phyloP scores from a whole-genome alignment of 2,888 invertebrate species.

The Priocnemis perturbator region DNA sequence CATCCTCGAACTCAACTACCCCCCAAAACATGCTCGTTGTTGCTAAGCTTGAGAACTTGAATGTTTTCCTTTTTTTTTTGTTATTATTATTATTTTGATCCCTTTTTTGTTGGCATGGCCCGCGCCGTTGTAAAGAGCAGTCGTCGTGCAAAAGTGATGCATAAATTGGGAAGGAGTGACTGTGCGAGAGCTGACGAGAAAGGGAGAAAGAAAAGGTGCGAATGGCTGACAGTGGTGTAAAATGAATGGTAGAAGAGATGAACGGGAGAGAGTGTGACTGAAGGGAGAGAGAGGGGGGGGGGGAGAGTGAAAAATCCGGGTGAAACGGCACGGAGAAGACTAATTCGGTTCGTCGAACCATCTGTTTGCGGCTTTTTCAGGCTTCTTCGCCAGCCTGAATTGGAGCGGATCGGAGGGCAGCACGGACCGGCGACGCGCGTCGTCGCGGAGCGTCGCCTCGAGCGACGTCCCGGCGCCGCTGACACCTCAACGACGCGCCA shows the following conservation, averaged over 20 bases:
- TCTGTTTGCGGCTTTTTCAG: conserved; percentile 62
- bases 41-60: conserved; percentile 72
- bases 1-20: conserved; percentile 23
- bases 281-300: not conserved
- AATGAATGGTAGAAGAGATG: conserved; percentile 2
- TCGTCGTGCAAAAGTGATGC: no score
- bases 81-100: conserved; percentile 27
- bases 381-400: conserved; percentile 68
- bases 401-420: conserved; percentile 64
- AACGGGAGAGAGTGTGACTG: not conserved
- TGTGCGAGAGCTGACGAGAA: no score
- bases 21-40: conserved; percentile 68
- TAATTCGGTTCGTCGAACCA: conserved; percentile 48
- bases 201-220: no score
- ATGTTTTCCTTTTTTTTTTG: conserved; percentile 64
- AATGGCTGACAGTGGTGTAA: not conserved
- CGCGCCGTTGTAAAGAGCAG: conserved; percentile 63
- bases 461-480: conserved; percentile 67
- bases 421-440: conserved; percentile 44
- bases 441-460: conserved; percentile 24
- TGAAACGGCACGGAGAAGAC: not conserved
- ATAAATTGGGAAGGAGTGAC: no score
- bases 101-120: conserved; percentile 73
- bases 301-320: not conserved
- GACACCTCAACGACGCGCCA: conserved; percentile 69